Evolutionary conservation across 2,888 invertebrate genomes (phyloP).

Genomic region (Drosophila vallismaia): DNA sequence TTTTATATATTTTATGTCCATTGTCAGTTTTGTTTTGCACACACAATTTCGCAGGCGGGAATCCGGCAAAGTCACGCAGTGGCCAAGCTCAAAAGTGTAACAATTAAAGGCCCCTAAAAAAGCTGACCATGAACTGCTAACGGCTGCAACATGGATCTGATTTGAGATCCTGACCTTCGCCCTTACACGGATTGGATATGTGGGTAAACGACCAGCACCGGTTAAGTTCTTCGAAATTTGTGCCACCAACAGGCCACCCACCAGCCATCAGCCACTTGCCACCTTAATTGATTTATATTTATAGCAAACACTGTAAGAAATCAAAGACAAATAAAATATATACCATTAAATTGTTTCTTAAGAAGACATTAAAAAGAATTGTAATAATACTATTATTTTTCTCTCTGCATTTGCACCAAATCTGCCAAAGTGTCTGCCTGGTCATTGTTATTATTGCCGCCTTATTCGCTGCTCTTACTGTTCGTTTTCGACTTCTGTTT

Average conservation of each 20-base stretch:
- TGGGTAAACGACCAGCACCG: conserved; percentile 40
- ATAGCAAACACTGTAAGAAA: conserved; percentile 29
- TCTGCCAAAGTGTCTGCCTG: conserved; percentile 37
- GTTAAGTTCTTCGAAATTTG: conserved; percentile 23
- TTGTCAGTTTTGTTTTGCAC: conserved; percentile 42
- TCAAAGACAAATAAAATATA: no score
- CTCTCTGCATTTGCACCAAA: conserved; percentile 52
- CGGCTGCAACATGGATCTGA: conserved; percentile 13
- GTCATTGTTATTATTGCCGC: conserved; percentile 52
- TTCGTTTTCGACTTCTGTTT: conserved; percentile 41
- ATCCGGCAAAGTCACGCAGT: conserved; percentile 32
- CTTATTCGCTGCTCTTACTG: conserved; percentile 25
- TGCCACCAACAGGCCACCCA: conserved; percentile 35
- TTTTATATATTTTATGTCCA: conserved; percentile 8
- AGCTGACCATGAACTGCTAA: conserved; percentile 43
- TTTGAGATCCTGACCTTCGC: conserved; percentile 54
- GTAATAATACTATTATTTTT: conserved; percentile 21
- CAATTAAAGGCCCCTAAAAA: conserved; percentile 21
- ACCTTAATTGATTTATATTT: conserved; percentile 34
- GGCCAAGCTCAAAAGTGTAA: conserved; percentile 20
- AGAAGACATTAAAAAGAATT: background rate
- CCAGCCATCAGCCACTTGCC: conserved; percentile 11
- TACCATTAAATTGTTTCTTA: no score
- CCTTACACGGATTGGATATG: conserved; percentile 43
- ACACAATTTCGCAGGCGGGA: conserved; percentile 38